A percentile compares a stretch with the other conserved stretches of the same genome.
These are phyloP conservation scores for Dysmachus trigonus DNA, from an alignment of 2,888 invertebrate species.

Conservation along the genomic window DNA sequence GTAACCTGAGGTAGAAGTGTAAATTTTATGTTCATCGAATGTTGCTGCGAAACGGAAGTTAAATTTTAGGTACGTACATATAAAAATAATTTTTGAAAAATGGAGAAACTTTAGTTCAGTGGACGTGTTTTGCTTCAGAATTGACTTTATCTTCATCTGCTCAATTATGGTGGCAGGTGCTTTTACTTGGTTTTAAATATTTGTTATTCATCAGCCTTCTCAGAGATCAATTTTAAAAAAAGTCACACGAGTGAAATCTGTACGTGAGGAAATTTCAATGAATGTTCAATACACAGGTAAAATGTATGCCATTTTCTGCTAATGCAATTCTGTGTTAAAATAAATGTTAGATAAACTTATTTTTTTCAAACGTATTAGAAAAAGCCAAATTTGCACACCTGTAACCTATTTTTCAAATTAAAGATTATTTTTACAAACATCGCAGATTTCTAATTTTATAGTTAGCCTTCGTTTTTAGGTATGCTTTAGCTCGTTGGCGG, in stretches of 20 bases:
- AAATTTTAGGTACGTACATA: neutral
- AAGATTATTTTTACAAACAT: neutral
- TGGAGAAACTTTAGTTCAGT: neutral
- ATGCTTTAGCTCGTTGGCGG: neutral
- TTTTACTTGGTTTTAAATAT: neutral
- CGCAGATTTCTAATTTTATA: neutral
- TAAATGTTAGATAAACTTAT: neutral
- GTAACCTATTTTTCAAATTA: neutral
- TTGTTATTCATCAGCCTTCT: neutral
- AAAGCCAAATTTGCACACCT: neutral
- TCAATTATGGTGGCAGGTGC: neutral
- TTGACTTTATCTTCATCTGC: neutral
- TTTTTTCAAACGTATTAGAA: neutral
- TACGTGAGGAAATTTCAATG: neutral
- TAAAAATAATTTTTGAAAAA: neutral
- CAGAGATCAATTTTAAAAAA: neutral
- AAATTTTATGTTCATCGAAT: neutral
- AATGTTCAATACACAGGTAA: neutral
- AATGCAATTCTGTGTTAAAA: neutral
- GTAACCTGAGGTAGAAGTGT: neutral
- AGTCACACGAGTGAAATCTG: neutral
- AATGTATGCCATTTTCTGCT: neutral
- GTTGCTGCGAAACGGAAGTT: neutral
- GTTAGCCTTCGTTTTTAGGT: neutral
- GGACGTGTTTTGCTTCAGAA: neutral